A percentile compares a stretch with the other conserved stretches of the same genome.
phyloP scores from a whole-genome alignment of 2,113 vertebrate genomes.

The Caloenas nicobarica region DNA sequence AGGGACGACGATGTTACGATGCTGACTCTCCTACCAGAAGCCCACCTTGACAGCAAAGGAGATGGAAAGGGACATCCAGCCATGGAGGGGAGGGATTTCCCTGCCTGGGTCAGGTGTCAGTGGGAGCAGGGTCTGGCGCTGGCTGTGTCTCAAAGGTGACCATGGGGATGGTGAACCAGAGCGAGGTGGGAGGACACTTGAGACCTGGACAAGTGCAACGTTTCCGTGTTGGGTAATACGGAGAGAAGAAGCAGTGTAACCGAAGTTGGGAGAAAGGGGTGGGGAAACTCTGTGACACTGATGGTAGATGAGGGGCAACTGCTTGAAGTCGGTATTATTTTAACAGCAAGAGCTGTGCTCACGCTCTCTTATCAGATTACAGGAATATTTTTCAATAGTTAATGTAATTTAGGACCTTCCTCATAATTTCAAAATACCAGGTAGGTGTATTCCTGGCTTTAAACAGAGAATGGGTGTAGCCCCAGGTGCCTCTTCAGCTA shows the following conservation, averaged over 20 bases:
- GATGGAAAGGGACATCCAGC: rapidly evolving
- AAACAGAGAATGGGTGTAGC: neutral
- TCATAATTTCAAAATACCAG: neutral
- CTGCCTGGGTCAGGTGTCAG: rapidly evolving
- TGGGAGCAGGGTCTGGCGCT: neutral
- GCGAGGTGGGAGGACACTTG: neutral
- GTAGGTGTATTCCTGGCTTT: neutral
- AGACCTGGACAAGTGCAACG: rapidly evolving
- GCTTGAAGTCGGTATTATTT: neutral
- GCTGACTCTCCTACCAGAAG: rapidly evolving
- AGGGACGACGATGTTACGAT: rapidly evolving
- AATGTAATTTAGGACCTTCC: neutral
- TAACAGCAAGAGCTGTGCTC: neutral
- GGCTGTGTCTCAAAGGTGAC: neutral
- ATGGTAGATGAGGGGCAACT: neutral
- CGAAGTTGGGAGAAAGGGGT: neutral
- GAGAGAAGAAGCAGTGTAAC: neutral
- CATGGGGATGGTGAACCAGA: neutral
- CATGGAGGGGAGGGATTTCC: neutral
- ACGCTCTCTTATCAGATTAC: neutral
- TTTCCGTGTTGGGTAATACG: neutral
- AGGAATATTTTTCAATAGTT: neutral
- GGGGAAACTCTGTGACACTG: rapidly evolving
- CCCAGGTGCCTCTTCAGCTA: neutral
- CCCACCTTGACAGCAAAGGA: rapidly evolving